Evolutionary conservation across 2,797 vertebrate species (phyloP).

Genomic region (Coregonus ussuriensis): DNA sequence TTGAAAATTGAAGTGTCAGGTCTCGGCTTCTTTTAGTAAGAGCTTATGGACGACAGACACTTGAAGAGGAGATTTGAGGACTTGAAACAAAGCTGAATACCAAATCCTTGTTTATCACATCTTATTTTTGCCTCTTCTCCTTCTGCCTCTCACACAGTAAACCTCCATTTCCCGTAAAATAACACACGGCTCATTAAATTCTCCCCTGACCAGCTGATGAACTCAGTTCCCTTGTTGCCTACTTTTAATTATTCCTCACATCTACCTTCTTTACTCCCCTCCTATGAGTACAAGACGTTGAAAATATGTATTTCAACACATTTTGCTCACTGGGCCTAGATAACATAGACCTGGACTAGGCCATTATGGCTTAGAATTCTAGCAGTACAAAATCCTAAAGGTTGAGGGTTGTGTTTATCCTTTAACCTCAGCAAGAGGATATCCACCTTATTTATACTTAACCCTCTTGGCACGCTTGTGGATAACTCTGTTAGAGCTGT

Average conservation of each 20-base stretch:
- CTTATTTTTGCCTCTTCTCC: not conserved
- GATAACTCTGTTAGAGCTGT: not conserved
- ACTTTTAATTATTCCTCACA: conserved; percentile 36
- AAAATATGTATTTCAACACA: not conserved
- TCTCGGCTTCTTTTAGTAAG: too few species aligned
- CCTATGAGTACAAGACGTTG: not conserved
- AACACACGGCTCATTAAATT: not conserved
- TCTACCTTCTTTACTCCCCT: not conserved
- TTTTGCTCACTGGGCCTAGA: not conserved
- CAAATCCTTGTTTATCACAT: not conserved
- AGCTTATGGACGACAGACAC: too few species aligned
- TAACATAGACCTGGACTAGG: not conserved
- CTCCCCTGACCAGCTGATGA: conserved; percentile 31
- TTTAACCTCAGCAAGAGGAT: not conserved
- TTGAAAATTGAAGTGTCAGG: too few species aligned
- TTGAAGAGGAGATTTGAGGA: too few species aligned
- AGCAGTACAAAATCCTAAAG: not conserved
- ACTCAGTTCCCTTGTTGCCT: conserved; percentile 29
- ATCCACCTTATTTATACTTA: not conserved
- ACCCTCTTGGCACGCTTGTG: not conserved
- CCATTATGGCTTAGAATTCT: not conserved
- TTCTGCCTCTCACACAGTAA: not conserved
- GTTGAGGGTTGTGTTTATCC: not conserved
- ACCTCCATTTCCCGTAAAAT: not conserved
- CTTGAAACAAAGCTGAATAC: too few species aligned